phyloP scores from a whole-genome alignment of 2,888 invertebrate genomes.

The Zhengitettix transpicula region DNA sequence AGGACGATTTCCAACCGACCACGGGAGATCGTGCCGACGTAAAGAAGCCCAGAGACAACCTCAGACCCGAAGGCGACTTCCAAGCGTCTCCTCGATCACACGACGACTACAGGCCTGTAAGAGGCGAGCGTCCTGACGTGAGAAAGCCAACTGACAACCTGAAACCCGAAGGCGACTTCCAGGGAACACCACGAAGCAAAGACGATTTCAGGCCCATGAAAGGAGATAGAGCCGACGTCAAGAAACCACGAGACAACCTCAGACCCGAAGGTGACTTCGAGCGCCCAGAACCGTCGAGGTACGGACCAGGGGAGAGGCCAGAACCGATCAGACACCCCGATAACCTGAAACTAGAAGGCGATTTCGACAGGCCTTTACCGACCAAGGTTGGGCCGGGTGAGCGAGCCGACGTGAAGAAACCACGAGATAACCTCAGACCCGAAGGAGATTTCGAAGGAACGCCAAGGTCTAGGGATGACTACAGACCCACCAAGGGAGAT shows the following conservation, averaged over 20 bases:
- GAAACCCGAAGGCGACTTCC: slow-evolving; percentile 33
- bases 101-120: slow-evolving; percentile 12
- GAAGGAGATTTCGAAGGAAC: slow-evolving; percentile 24
- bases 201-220: slow-evolving; percentile 26
- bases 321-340: slow-evolving; percentile 26
- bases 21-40: slow-evolving; percentile 27
- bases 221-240: slow-evolving; percentile 42
- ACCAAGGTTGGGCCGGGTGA: slow-evolving; percentile 14
- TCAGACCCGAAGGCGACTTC: slow-evolving; percentile 25
- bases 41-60: slow-evolving; percentile 25
- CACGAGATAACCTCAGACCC: slow-evolving; percentile 16
- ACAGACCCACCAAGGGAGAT: slow-evolving; percentile 29
- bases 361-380: slow-evolving; percentile 23
- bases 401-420: slow-evolving; percentile 9
- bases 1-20: slow-evolving; percentile 24
- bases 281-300: slow-evolving; percentile 29
- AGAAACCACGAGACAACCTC: slow-evolving; percentile 36
- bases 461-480: slow-evolving; percentile 22
- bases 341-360: slow-evolving; percentile 39
- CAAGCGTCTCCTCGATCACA: slow-evolving; percentile 10
- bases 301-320: slow-evolving; percentile 32
- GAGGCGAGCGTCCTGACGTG: slow-evolving; percentile 14
- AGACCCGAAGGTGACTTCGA: slow-evolving; percentile 34
- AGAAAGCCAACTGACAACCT: slow-evolving; percentile 16
- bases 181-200: slow-evolving; percentile 20